Conservation (phyloP, 2,113 vertebrate species). For the Platanista minor region DNA sequence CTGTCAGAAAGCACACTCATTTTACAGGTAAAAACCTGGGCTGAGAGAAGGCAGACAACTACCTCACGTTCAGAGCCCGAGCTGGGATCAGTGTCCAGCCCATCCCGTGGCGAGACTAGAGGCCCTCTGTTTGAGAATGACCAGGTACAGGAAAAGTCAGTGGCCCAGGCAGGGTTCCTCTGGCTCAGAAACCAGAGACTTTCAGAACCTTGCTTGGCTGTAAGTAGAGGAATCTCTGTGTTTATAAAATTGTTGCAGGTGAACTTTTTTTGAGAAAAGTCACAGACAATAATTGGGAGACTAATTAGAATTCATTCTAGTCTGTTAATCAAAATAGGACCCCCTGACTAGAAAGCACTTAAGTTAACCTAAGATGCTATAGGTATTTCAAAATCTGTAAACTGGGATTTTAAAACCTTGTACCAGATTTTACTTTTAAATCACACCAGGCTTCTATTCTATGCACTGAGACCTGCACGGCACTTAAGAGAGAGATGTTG, state of each 20-base stretch:
- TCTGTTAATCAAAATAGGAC: background rate
- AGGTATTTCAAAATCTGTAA: background rate
- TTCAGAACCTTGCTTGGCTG: background rate
- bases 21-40: background rate
- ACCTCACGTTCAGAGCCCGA: background rate
- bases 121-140: too few relatives aligned
- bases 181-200: background rate
- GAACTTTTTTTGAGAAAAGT: background rate
- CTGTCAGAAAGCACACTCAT: background rate
- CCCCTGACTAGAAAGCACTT: background rate
- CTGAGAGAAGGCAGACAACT: background rate
- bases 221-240: background rate
- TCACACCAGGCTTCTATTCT: background rate
- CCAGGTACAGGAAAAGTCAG: background rate
- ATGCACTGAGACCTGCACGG: accelerated
- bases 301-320: background rate
- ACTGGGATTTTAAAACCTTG: background rate
- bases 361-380: background rate
- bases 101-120: accelerated
- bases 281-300: background rate
- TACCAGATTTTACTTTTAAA: background rate
- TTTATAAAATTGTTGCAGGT: background rate
- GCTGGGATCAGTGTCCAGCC: background rate
- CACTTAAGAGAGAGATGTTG: background rate
- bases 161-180: background rate